A percentile compares a stretch with the other conserved stretches of the same genome.
These are phyloP conservation scores for Cepaea nemoralis DNA, from an alignment of 1,140 invertebrate genomes.

Conservation along the genomic window DNA sequence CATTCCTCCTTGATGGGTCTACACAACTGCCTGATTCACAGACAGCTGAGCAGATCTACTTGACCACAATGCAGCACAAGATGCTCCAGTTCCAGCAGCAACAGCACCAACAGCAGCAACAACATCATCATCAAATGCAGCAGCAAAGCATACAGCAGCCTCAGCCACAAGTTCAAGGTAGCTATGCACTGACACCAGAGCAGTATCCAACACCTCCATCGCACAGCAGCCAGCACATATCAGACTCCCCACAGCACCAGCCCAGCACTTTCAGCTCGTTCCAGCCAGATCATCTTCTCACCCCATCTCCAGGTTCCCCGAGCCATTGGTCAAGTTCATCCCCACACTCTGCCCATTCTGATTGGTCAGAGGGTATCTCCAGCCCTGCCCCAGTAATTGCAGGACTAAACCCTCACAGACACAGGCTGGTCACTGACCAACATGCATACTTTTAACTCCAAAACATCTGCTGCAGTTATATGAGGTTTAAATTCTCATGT, in stretches of 20 bases:
- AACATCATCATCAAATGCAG: slow-evolving; percentile 60
- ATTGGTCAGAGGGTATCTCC: slow-evolving; percentile 93
- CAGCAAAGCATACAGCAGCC: slow-evolving; percentile 55
- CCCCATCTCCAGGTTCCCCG: slow-evolving; percentile 93
- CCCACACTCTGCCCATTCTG: slow-evolving; percentile 87
- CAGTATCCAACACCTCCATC: slow-evolving; percentile 89
- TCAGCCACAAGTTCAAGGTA: slow-evolving; percentile 42
- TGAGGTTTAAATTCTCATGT: too few species aligned
- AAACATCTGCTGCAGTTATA: too few species aligned
- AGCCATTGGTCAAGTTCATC: slow-evolving; percentile 94
- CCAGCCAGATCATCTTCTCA: slow-evolving; percentile 78
- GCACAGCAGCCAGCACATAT: slow-evolving; percentile 79
- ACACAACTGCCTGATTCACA: slow-evolving; percentile 44
- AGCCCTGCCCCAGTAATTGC: slow-evolving; percentile 61
- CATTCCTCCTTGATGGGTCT: slow-evolving; percentile 44
- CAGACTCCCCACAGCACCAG: slow-evolving; percentile 79
- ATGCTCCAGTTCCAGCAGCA: not conserved
- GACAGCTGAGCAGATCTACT: slow-evolving; percentile 32
- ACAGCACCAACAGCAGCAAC: not conserved
- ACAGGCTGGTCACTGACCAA: not conserved
- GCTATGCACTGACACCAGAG: slow-evolving; percentile 51
- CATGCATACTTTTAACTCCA: slow-evolving; percentile 18
- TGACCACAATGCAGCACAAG: slow-evolving; percentile 65
- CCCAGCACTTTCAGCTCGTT: slow-evolving; percentile 76
- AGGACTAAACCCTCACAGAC: not conserved